Conservation (phyloP, 92 coral and sea anemone species). For the Micromussa lordhowensis region DNA sequence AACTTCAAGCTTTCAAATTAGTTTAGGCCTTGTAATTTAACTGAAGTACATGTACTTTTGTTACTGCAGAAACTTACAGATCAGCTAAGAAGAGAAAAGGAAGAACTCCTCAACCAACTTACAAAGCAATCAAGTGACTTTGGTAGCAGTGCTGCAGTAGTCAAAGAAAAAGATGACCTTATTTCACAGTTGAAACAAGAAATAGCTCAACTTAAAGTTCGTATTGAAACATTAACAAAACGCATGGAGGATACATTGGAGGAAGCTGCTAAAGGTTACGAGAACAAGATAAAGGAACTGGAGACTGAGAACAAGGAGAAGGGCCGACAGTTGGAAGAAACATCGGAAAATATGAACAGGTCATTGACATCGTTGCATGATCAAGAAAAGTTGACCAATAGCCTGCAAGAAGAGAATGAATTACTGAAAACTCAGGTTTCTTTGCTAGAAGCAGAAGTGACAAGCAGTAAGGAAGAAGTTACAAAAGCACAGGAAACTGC, state of each 20-base stretch:
- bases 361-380: slow-evolving; percentile 23
- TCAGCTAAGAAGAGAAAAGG: slow-evolving; percentile 34
- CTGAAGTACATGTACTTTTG: not conserved
- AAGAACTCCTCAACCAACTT: slow-evolving; percentile 33
- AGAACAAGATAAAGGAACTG: slow-evolving; percentile 42
- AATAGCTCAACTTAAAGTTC: slow-evolving; percentile 28
- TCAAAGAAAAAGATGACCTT: slow-evolving; percentile 45
- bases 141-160: not conserved
- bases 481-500: slow-evolving; percentile 51
- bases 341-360: slow-evolving; percentile 27
- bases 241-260: slow-evolving; percentile 1
- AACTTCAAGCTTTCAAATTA: not conserved
- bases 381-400: slow-evolving; percentile 53
- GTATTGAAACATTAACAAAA: not conserved
- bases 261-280: slow-evolving; percentile 39
- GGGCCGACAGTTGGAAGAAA: slow-evolving; percentile 31
- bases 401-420: slow-evolving; percentile 67
- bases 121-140: slow-evolving; percentile 11
- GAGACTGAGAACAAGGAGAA: slow-evolving; percentile 23
- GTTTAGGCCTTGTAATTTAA: not conserved
- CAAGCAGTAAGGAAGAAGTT: slow-evolving; percentile 50
- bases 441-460: not conserved
- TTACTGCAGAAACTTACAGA: slow-evolving; percentile 31
- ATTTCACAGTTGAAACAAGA: slow-evolving; percentile 47
- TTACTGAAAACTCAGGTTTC: slow-evolving; percentile 41